Conservation (phyloP, 2,113 vertebrate species). For the Oncorhynchus gorbuscha region DNA sequence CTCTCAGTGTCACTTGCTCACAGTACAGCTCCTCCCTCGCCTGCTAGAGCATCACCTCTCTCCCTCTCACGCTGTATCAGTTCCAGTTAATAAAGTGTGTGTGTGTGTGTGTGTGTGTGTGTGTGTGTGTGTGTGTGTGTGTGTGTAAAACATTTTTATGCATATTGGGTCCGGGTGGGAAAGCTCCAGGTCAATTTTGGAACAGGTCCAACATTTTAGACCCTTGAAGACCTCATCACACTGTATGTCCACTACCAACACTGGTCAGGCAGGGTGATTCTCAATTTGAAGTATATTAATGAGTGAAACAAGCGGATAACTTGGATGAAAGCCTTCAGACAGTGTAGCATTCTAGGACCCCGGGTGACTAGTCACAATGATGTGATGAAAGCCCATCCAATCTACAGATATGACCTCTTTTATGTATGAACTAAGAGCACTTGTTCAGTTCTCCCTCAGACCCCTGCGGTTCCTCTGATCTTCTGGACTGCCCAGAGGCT, state of each 20-base stretch:
- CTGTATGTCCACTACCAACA: not conserved
- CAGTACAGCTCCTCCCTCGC: no score
- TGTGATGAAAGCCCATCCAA: not conserved
- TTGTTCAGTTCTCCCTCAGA: not conserved
- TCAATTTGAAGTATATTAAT: not conserved
- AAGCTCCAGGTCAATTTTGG: no score
- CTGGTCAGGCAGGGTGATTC: not conserved
- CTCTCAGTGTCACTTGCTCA: no score
- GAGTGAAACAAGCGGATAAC: not conserved
- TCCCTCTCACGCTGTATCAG: no score
- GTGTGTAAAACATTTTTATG: no score
- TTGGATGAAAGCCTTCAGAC: not conserved
- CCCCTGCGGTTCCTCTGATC: not conserved
- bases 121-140: no score
- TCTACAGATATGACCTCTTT: constrained; percentile 1
- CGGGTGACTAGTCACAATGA: not conserved
- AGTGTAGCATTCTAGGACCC: not conserved
- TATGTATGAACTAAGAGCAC: constrained; percentile 3
- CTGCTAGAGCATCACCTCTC: no score
- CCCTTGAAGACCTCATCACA: no score
- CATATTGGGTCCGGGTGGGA: no score
- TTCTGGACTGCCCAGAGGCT: not conserved
- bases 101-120: no score
- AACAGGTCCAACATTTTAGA: no score
- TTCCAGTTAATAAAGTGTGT: no score